Evolutionary conservation across 2,797 vertebrate species (phyloP).

Genomic region (Sphenodon punctatus): DNA sequence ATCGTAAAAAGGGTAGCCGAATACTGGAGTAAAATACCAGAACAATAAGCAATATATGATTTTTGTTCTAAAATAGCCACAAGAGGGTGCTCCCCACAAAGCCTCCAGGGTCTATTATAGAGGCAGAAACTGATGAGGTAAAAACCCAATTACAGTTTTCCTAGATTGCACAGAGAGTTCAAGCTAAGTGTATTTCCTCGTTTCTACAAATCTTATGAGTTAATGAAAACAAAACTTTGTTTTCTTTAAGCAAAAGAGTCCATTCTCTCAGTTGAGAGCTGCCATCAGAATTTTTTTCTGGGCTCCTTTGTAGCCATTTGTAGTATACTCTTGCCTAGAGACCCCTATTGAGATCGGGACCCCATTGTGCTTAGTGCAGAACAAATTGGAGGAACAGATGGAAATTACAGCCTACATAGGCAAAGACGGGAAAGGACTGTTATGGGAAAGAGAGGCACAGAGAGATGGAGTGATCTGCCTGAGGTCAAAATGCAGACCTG

Average conservation of each 20-base stretch:
- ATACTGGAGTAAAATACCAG: too few species aligned
- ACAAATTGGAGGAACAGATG: background rate
- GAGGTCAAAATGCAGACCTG: background rate
- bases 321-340: background rate
- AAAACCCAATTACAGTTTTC: background rate
- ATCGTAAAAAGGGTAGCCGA: too few species aligned
- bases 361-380: background rate
- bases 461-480: background rate
- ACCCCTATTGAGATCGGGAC: background rate
- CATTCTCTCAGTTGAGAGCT: background rate
- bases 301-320: background rate
- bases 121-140: background rate
- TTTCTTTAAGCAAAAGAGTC: background rate
- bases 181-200: background rate
- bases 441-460: background rate
- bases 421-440: too few species aligned
- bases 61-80: too few species aligned
- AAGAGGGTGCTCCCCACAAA: background rate
- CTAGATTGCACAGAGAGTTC: background rate
- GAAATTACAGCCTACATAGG: background rate
- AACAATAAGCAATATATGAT: too few species aligned
- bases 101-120: background rate
- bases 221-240: background rate
- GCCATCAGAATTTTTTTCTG: background rate
- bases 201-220: background rate